Percentiles rank a stretch among this genome's conserved stretches.
phyloP scores from a whole-genome alignment of 1,140 invertebrate genomes.

The Magallana gigas region DNA sequence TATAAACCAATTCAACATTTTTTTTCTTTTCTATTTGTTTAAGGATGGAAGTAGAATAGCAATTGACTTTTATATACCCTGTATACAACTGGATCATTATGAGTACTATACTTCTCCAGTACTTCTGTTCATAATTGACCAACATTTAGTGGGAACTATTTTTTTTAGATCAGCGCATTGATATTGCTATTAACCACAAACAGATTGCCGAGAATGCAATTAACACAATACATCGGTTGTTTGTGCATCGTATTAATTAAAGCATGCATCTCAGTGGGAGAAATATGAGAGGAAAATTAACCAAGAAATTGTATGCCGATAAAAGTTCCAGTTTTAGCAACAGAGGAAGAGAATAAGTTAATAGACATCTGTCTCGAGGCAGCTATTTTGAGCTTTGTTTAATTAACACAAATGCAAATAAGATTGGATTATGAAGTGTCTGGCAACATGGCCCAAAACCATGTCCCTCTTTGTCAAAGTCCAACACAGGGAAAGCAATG shows the following conservation, averaged over 20 bases:
- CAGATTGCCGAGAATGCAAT: neutral
- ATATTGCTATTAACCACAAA: neutral
- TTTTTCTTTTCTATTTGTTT: no score
- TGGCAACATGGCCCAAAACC: neutral
- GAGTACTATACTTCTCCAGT: no score
- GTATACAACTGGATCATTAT: no score
- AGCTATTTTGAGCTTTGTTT: neutral
- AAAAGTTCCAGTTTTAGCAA: slow-evolving; percentile 1
- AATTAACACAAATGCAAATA: slow-evolving; percentile 11
- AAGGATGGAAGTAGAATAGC: no score
- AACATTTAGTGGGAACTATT: no score
- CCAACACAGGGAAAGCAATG: neutral
- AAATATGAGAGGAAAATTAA: neutral
- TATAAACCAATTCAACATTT: no score
- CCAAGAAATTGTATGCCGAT: slow-evolving; percentile 12
- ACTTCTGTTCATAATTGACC: no score
- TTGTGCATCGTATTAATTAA: neutral
- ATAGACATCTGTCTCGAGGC: neutral
- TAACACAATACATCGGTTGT: neutral
- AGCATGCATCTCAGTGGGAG: neutral
- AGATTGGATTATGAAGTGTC: slow-evolving; percentile 4
- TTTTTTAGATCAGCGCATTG: no score
- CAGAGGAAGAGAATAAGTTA: neutral
- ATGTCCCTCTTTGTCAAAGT: neutral
- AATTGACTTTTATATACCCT: no score